Evolutionary conservation across 2,113 vertebrate genomes (phyloP).

Genomic region (Lates calcarifer): DNA sequence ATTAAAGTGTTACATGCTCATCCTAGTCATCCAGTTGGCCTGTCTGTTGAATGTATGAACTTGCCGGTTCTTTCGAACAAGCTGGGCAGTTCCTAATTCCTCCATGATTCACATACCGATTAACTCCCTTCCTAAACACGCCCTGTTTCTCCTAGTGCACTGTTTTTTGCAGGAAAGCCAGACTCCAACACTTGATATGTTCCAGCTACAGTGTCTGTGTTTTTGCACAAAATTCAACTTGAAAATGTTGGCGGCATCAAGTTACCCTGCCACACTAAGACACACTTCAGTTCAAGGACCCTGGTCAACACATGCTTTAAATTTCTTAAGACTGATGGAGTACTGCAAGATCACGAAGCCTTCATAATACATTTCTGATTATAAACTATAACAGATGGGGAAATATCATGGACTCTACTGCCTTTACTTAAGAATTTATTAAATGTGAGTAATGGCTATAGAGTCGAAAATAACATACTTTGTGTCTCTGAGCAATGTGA

Average conservation of each 20-base stretch:
- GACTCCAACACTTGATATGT: neutral
- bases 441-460: neutral
- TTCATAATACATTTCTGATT: neutral
- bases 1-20: neutral
- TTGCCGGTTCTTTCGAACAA: neutral
- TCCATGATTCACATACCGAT: neutral
- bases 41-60: neutral
- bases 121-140: neutral
- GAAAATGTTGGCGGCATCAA: neutral
- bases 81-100: neutral
- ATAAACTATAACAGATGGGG: constrained; percentile 27
- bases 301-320: constrained; percentile 18
- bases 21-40: neutral
- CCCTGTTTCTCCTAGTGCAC: neutral
- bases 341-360: neutral
- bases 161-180: neutral
- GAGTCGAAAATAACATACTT: neutral
- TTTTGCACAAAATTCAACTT: neutral
- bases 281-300: too few relatives aligned
- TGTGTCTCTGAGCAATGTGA: neutral
- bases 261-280: neutral
- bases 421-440: neutral
- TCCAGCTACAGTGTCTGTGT: neutral
- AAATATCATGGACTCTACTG: neutral
- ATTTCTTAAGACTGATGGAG: constrained; percentile 5